These are phyloP conservation scores for Gymnobelideus leadbeateri DNA, from an alignment of 2,113 vertebrate genomes.

Conservation along the genomic window DNA sequence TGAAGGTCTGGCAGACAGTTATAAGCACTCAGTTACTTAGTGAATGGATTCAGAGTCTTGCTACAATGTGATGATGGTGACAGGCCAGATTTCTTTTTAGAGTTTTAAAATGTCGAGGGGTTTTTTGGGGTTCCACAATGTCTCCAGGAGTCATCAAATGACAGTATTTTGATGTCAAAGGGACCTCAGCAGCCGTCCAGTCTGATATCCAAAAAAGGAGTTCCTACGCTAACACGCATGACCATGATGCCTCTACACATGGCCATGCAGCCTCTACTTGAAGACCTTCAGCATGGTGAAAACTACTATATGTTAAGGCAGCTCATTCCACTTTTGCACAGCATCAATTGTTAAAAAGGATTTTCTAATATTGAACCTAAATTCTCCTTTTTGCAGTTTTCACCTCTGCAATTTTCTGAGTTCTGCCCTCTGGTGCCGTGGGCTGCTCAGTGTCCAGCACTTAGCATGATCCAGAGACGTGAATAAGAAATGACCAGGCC, in stretches of 20 bases:
- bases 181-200: background rate
- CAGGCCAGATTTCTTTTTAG: background rate
- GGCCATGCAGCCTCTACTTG: background rate
- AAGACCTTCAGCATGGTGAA: background rate
- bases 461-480: too few species aligned
- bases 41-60: background rate
- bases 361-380: background rate
- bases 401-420: background rate
- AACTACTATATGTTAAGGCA: background rate
- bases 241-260: background rate
- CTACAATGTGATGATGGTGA: background rate
- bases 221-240: background rate
- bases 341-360: background rate
- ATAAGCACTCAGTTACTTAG: background rate
- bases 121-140: background rate
- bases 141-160: background rate
- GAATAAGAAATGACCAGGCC: too few species aligned
- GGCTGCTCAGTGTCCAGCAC: too few species aligned
- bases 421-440: background rate
- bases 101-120: background rate
- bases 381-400: background rate
- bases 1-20: background rate
- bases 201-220: too few species aligned
- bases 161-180: background rate
- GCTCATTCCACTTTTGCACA: background rate